Percentiles rank a stretch among this genome's conserved stretches.
Evolutionary conservation across 1,140 invertebrate genomes (phyloP).

Genomic region (Odontomachus brunneus): DNA sequence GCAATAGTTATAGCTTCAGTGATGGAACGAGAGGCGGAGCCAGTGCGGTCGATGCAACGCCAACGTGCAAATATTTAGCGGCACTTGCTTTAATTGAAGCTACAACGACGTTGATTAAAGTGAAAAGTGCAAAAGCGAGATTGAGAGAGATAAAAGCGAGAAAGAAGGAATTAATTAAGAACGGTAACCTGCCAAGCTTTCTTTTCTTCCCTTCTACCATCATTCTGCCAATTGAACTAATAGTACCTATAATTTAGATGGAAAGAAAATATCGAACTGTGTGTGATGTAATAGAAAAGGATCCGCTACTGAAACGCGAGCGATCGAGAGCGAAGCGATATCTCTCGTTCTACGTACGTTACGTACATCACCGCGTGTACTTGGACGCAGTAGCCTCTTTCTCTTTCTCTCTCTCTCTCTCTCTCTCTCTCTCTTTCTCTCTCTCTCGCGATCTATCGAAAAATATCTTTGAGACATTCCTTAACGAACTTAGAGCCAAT

Average conservation of each 20-base stretch:
- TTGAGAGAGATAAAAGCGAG: not conserved
- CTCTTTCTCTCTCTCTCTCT: no score
- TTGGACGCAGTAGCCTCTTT: not conserved
- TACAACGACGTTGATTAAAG: not conserved
- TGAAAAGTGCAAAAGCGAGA: not conserved
- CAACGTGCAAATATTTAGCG: not conserved
- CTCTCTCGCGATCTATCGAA: constrained; percentile 16
- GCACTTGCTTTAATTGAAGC: not conserved
- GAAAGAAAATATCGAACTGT: constrained; percentile 38
- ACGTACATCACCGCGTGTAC: not conserved
- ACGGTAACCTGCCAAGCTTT: no score
- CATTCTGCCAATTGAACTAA: constrained; percentile 16
- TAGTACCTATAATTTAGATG: constrained; percentile 32
- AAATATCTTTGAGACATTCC: constrained; percentile 28
- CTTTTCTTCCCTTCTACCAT: no score
- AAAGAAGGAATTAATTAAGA: not conserved
- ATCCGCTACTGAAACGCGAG: constrained; percentile 14
- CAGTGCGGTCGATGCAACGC: not conserved
- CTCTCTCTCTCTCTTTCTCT: no score
- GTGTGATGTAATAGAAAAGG: constrained; percentile 20
- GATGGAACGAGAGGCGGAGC: not conserved
- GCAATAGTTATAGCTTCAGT: not conserved
- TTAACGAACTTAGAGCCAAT: constrained; percentile 23
- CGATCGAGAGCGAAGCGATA: not conserved
- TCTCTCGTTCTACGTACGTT: not conserved